Evolutionary conservation across 1,140 invertebrate species (phyloP), one percentile per base, ranked within the genome.

Genomic region (Mya arenaria): DNA sequence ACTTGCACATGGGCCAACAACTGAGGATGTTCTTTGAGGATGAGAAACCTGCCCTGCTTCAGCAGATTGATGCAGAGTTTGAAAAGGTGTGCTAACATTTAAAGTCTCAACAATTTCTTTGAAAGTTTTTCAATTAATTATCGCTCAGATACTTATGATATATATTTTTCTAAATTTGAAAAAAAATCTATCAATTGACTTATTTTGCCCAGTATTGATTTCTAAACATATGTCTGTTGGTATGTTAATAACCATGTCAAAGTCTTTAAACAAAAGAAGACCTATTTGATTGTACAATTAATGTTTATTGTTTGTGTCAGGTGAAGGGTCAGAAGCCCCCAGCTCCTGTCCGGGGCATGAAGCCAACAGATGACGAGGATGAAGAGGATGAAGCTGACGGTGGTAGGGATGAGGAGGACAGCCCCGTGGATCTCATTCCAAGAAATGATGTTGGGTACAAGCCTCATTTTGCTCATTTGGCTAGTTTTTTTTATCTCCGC

Each of bases 1-100:
- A 97, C 83, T 92, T 98, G 84, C 98, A 96, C 86, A 95, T 97
- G 93, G 97, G 97, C 0, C 85, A 91, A 44, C 93, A 95, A 0
- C 86, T 98, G 0, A 93, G 96, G 52, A 94, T 95, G 78, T 96
- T 97, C 89, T 97, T 98, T 87, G 97, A 98, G 84, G 95, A 95
- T 85, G 97, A 98, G 89, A 98, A 98, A 88, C 94, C 97, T 8
- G 95, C 96, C 0, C 92, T 98, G 0, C 95, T 96, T 41, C 96
- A 97, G 84, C 96, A 97, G 91, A 97, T 98, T 71, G 96, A 97
- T 90, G 94, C 96, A 23, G 97, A 98, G 90, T 95, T 97, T 89
- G 96, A 97, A 69, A 98, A 97, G 92, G 94, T 95, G 87, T 63
- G 73, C 30, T n/a, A n/a, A n/a, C n/a, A n/a, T n/a, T n/a, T n/a